Evolutionary conservation across 1,140 invertebrate species (phyloP).

Genomic region (Conus ventricosus): DNA sequence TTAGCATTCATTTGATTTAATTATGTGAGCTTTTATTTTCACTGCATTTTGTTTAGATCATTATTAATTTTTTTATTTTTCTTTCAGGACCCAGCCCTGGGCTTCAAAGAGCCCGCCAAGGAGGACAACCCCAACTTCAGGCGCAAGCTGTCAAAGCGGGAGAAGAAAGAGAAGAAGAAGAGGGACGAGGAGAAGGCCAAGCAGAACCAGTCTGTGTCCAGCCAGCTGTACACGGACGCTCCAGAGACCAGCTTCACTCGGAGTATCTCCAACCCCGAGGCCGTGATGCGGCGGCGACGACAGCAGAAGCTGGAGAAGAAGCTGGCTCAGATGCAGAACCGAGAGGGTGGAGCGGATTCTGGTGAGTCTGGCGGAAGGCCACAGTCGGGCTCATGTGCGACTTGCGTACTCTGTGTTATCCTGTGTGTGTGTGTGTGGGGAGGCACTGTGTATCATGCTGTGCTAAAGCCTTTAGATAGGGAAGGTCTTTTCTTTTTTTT

Average conservation of each 20-base stretch:
- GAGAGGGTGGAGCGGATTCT: constrained; percentile 83
- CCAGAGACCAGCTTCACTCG: constrained; percentile 96
- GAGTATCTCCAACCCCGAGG: constrained; percentile 99
- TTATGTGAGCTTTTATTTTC: no score
- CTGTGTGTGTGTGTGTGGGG: background rate
- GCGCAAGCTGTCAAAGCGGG: constrained; percentile 97
- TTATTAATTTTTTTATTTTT: no score
- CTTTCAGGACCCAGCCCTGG: constrained; percentile 20
- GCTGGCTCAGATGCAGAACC: constrained; percentile 94
- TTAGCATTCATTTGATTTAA: no score
- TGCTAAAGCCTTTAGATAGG: no score
- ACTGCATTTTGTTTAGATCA: no score
- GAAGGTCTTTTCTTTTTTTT: no score
- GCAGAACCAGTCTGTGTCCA: constrained; percentile 66
- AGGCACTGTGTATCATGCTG: background rate
- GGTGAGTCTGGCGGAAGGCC: constrained; percentile 66
- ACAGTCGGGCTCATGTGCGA: background rate
- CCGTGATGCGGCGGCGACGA: constrained; percentile 96
- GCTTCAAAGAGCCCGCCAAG: constrained; percentile 16
- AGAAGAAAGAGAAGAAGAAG: constrained; percentile 96
- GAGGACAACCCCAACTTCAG: constrained; percentile 77
- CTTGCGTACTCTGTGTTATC: background rate
- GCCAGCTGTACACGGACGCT: constrained; percentile 81
- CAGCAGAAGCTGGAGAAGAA: constrained; percentile 98
- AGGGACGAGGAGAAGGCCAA: constrained; percentile 91